Evolutionary conservation across 2,888 invertebrate genomes (phyloP).

Genomic region (Cryptocephalus moraei): DNA sequence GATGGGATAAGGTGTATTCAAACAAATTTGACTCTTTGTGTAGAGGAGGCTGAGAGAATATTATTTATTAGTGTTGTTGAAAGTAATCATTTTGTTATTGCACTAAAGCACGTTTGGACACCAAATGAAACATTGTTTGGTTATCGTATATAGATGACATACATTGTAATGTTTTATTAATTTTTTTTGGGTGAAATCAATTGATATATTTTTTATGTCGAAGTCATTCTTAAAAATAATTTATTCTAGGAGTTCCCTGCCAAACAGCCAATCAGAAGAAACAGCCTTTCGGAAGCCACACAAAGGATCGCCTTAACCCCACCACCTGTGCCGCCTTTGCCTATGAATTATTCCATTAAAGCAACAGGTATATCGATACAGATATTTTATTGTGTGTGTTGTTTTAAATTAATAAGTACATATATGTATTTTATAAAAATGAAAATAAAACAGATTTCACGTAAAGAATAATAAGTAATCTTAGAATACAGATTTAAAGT

Average conservation of each 20-base stretch:
- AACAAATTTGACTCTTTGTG: too few species aligned
- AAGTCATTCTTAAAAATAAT: background rate
- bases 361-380: constrained; percentile 18
- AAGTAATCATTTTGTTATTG: background rate
- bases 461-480: too few species aligned
- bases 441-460: too few species aligned
- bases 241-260: constrained; percentile 22
- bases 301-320: constrained; percentile 45
- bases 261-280: constrained; percentile 27
- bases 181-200: background rate
- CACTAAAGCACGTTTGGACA: background rate
- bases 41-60: background rate
- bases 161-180: background rate
- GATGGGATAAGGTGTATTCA: too few species aligned
- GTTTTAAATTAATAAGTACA: too few species aligned
- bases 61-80: background rate
- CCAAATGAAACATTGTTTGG: background rate
- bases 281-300: constrained; percentile 29
- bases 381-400: background rate
- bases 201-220: background rate
- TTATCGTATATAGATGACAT: background rate
- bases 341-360: constrained; percentile 44
- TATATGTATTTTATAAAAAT: too few species aligned
- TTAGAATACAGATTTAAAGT: too few species aligned
- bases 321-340: constrained; percentile 56